Base-by-base conservation (phyloP, 2,888 invertebrate genomes). In the Strigamia crassipes region DNA sequence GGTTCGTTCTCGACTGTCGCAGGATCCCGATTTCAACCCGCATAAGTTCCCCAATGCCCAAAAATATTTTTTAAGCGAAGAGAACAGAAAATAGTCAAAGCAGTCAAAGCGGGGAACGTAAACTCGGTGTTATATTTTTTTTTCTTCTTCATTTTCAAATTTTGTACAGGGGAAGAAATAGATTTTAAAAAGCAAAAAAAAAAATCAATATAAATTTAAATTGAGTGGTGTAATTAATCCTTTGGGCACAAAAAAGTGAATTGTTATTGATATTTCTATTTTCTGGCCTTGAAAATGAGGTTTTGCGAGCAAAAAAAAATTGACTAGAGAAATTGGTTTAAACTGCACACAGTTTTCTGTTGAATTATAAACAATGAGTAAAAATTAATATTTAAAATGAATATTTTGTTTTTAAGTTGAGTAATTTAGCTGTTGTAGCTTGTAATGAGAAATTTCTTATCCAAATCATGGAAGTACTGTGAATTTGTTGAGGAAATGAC, bases 1-100 rank as follows among this genome's bases (percentile, higher is more conserved):
- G 18, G 89, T 91, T 13, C 88, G 89, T 79, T 86, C 89, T 12
- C 88, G 88, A 82, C 86, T 91, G 21, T 86, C 89, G 51, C 87
- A 88, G 77, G 90, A 91, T 85, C 83, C 85, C 15, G 88, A 89
- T 83, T 89, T 86, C 83, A 85, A 84, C 61, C 85, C 88, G 2
- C 86, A 87, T 18, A 85, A 86, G 83, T 89, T 86, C 83, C 88
- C 88, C 0, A 86, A 87, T 80, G 84, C 87, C 15, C 86, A 88
- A 51, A 85, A 86, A 81, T 87, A 86, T 83, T 88, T 86, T 82
- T 79, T 82, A 13, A 31, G 42, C 15, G 73, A 73, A 13, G 73
- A 73, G 73, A 73, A 31, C 73, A 73, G 31, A 73, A 73, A 73
- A 31, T 73, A 73, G n/a, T 10, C 3, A 23, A 0, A 0, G 9